Base-by-base conservation (phyloP, 2,888 invertebrate genomes). In the Trilocha varians region DNA sequence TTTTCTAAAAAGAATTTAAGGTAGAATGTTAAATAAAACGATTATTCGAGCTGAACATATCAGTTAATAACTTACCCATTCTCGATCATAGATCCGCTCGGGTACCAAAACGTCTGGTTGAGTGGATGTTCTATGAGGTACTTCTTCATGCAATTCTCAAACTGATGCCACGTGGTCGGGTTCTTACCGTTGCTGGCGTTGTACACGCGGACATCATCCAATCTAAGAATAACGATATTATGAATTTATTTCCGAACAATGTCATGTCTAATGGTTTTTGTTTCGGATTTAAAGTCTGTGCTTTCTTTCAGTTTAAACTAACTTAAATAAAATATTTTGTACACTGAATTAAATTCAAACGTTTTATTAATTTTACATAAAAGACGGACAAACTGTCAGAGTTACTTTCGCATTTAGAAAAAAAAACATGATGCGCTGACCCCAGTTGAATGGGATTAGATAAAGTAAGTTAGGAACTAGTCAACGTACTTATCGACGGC, bases 101-200 rank as follows among this genome's bases (percentile, higher is more conserved):
- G 91, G 57, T 92, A 91, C 88, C 93, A 91, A 50, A 91, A 75
- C 1, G 90, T 87, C 50, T 88, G 78, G 52, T 90, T 89, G 35
- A 91, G 75, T 0, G 93, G 93, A 41, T 89, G 82, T 0, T 72
- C 72, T 35, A 83, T 70, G 3, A 90, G 70, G 41, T 88, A 71
- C 13, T 77, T 75, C 3, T 86, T 74, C 2, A 88, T 70, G 4
- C 82, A 70, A 9, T 52, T 47, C 56, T 90, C 89, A 56, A 94
- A 88, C 37, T 89, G 79, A 0, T 86, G 76, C 93, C 94, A 94
- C 0, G 78, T 89, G 36, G 93, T 85, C 0, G 93, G 92, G 65
- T 94, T 93, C 41, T 87, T 82, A 18, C 91, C 90, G 0, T 92
- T 91, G 17, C 92, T 91, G 70, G 93, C 92, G 71, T 95, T 94